Conservation (phyloP, 2,888 invertebrate species). For the Cyrtodaria siliqua region DNA sequence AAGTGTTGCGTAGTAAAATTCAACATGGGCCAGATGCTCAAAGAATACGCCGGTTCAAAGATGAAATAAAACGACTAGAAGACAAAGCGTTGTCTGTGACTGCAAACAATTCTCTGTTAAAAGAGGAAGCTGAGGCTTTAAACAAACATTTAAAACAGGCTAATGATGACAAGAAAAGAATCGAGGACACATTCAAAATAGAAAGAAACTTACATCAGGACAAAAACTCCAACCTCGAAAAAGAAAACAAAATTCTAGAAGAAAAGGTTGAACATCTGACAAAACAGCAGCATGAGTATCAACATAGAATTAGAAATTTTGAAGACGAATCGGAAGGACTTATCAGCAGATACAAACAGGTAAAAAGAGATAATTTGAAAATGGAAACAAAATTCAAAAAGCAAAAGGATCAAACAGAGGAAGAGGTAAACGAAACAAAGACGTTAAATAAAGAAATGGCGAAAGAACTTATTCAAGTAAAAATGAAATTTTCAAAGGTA, state of each 20-base stretch:
- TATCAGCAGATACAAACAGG: slow-evolving; percentile 52
- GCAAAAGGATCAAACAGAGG: slow-evolving; percentile 53
- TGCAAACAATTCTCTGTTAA: slow-evolving; percentile 33
- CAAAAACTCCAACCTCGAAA: slow-evolving; percentile 38
- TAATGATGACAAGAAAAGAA: slow-evolving; percentile 47
- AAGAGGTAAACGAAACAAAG: slow-evolving; percentile 48
- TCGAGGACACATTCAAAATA: slow-evolving; percentile 50
- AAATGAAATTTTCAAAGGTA: slow-evolving; percentile 43
- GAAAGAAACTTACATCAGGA: slow-evolving; percentile 50
- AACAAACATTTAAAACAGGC: slow-evolving; percentile 38
- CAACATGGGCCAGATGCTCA: slow-evolving; percentile 53
- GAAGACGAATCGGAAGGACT: slow-evolving; percentile 50
- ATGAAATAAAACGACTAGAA: slow-evolving; percentile 52
- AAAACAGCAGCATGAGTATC: slow-evolving; percentile 43
- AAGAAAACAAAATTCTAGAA: slow-evolving; percentile 43
- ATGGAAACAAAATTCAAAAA: slow-evolving; percentile 58
- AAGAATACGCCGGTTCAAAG: slow-evolving; percentile 45
- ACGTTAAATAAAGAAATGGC: slow-evolving; percentile 52
- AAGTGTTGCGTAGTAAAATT: slow-evolving; percentile 48
- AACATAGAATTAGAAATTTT: slow-evolving; percentile 45
- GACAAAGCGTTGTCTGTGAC: slow-evolving; percentile 35
- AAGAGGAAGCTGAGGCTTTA: slow-evolving; percentile 27
- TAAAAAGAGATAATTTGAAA: slow-evolving; percentile 58
- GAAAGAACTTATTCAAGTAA: slow-evolving; percentile 52
- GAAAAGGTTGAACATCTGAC: slow-evolving; percentile 41